Base-by-base conservation (phyloP, 2,797 vertebrate genomes). In the Cyclura pinguis region DNA sequence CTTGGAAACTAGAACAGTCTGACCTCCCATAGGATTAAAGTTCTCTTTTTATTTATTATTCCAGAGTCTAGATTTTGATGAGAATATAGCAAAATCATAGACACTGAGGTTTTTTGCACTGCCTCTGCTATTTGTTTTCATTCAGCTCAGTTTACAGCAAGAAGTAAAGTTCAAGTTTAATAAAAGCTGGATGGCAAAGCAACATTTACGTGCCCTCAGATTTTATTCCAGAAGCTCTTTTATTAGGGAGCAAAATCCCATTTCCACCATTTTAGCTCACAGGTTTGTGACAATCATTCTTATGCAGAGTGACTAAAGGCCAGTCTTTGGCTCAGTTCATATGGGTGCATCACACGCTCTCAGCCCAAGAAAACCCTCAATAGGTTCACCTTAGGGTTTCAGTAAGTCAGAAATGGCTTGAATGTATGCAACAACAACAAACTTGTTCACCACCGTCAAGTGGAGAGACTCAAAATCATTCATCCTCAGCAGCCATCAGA, bases 41-140 rank as follows among this genome's bases (percentile, higher is more conserved):
- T 18, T 38, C 82, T 76, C 35, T 77, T 84, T 88, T 89, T 87
- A 59, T 73, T 87, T 87, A 74, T 87, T 84, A 64, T 84, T 87
- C 42, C 74, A 87, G 59, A 72, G 59, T 92, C 73, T 87, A 78
- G 38, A 84, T 85, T 89, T 74, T 80, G 52, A 64, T 52, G 62
- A 38, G 74, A 87, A 32, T 78, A 32, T 9, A 47, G 0, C 7
- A 27, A 62, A 84, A 72, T 84, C 64, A 72, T 42, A 59, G 13
- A 47, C 38, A 57, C 4, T 87, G 35, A 18, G 24, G 64, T 69
- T 29, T 69, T 90, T 64, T 82, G 80, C 72, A 55, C 22, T 20
- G 4, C 24, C 35, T 59, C 35, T 10, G 32, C 20, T 27, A 42
- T 87, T 83, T 57, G n/a, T 84, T 57, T 87, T 18, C 67, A 50